Conservation (phyloP, 2,888 invertebrate species). For the Trichacis sp. region DNA sequence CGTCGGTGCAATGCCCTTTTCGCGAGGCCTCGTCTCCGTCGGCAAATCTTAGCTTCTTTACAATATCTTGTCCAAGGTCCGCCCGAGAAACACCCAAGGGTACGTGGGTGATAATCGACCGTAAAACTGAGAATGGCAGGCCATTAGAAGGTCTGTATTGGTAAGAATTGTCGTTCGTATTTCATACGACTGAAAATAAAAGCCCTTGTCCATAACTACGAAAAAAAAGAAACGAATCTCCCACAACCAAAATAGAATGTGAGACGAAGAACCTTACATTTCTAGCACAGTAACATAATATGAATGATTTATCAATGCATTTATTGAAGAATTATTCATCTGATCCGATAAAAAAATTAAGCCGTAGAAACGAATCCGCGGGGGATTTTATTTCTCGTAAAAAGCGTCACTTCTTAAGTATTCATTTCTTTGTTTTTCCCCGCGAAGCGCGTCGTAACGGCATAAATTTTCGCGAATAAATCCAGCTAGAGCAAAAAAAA, state of each 20-base stretch:
- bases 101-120: constrained; percentile 63
- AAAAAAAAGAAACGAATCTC: constrained; percentile 17
- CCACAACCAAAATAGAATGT: background rate
- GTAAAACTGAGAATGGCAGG: constrained; percentile 58
- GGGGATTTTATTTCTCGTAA: constrained; percentile 14
- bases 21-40: constrained; percentile 44
- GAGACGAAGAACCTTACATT: no score
- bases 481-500: constrained; percentile 48
- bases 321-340: background rate
- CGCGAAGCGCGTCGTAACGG: constrained; percentile 43
- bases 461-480: constrained; percentile 64
- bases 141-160: constrained; percentile 49
- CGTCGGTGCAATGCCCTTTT: constrained; percentile 64
- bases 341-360: constrained; percentile 2
- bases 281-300: no score
- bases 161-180: constrained; percentile 46
- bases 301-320: background rate
- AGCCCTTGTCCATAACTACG: constrained; percentile 11
- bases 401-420: constrained; percentile 30
- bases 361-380: background rate
- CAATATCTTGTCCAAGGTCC: constrained; percentile 43
- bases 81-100: constrained; percentile 36
- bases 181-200: constrained; percentile 19
- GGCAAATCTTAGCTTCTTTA: constrained; percentile 62
- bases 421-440: constrained; percentile 28